Evolutionary conservation across 2,888 invertebrate species (phyloP).

Genomic region (Leptarthrus brevirostris): DNA sequence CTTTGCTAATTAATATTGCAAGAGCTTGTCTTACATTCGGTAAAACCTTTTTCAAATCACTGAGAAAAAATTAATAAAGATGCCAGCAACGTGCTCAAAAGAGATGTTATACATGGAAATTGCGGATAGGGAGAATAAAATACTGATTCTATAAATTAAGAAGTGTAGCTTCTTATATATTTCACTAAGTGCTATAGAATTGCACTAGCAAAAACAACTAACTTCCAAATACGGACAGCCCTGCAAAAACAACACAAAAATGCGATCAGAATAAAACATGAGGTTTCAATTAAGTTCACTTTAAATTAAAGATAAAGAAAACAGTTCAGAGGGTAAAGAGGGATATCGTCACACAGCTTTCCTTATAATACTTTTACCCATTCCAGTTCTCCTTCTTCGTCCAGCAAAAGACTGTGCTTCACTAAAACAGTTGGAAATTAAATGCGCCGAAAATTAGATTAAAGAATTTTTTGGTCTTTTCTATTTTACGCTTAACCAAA

Average conservation of each 20-base stretch:
- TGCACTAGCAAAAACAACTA: background rate
- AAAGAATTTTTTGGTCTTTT: background rate
- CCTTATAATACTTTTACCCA: no score
- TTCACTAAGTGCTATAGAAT: background rate
- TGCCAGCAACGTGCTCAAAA: background rate
- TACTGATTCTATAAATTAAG: no score
- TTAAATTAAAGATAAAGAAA: conserved; percentile 21
- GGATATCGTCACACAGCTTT: no score
- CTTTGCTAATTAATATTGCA: no score
- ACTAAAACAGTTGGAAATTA: conserved; percentile 24
- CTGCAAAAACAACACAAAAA: background rate
- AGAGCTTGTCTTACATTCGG: no score
- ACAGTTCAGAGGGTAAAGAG: background rate
- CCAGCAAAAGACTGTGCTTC: background rate
- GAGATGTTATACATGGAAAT: background rate
- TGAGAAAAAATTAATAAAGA: conserved; percentile 15
- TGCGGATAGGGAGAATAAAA: background rate
- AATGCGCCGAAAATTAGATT: conserved; percentile 28
- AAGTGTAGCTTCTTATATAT: background rate
- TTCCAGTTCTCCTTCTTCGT: background rate
- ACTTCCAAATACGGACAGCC: background rate
- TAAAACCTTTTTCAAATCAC: background rate
- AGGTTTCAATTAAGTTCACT: conserved; percentile 12
- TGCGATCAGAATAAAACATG: background rate
- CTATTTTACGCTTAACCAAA: background rate